Evolutionary conservation across 2,797 vertebrate genomes (phyloP), one percentile per base, ranked within the genome.

Genomic region (Malacoctenus gilli): DNA sequence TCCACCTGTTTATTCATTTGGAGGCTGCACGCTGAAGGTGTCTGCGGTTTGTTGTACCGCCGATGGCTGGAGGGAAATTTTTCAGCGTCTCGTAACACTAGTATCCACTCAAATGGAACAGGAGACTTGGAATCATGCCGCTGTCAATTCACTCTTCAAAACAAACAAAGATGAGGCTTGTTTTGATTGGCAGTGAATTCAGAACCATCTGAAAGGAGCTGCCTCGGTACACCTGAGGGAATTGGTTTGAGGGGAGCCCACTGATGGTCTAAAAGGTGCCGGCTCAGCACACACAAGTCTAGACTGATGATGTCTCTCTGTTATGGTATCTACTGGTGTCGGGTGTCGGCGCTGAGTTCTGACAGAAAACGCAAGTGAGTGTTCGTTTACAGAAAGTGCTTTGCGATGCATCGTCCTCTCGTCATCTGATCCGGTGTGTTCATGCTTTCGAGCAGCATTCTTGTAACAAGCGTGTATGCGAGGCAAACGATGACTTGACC

Each of bases 131-230:
- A 35, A 14, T 13, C n/a, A 12, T 6, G 30, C 30, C 13, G 9
- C n/a, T n/a, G n/a, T 34, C 32, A 12, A 4, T 19, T 16, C 38
- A 19, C 9, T 37, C 19, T 21, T 19, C 9, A 30, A 48, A 58
- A 3, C 13, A 49, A 59, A 34, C 21, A n/a, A n/a, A n/a, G n/a
- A n/a, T n/a, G 23, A 39, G 6, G 38, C 41, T 49, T 37, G 23
- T 56, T 53, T 59, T 20, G 22, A 58, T 31, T 34, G 41, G 23
- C 12, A 10, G 23, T 19, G 31, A n/a, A 48, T 49, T 15, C 30
- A 11, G 28, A 55, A 34, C 36, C 22, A 40, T 49, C 37, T 52
- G 47, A 32, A 14, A n/a, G 52, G 57, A 62, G 21, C 9, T 8
- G 9, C 49, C 55, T 13, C n/a, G 43, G 20, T 12, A 15, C 11